Base-by-base conservation (phyloP, 1,140 invertebrate genomes). In the Leptopilina clavipes region DNA sequence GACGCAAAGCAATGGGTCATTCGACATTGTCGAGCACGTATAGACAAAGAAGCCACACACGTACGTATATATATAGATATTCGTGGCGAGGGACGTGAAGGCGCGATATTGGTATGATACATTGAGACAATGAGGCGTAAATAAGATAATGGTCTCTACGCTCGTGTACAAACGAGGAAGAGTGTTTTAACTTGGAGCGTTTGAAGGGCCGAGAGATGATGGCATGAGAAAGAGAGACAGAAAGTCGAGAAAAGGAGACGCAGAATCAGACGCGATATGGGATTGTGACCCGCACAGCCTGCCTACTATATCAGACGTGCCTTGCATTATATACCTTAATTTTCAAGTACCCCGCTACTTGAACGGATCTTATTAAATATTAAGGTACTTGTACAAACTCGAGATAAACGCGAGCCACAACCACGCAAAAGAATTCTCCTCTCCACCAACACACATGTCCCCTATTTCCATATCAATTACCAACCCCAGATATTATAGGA, bases 101-200 rank as follows among this genome's bases (percentile, higher is more conserved):
- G 71, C 81, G 82, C 85, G 83, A 89, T 88, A 88, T 89, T 83
- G 85, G 84, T 86, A 89, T 88, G 87, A 89, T 88, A 85, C 84
- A 89, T 90, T 89, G 86, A 89, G 88, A 90, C 87, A 90, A 90
- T 89, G 87, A 89, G 84, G 84, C 86, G 84, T 88, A 90, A 90
- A 90, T 89, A 89, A 90, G 89, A 90, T 90, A 90, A 90, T 90
- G 83, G 86, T 79, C 74, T 79, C 74, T 80, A 76, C 84, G 83
- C 83, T 86, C 83, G 88, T 83, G 86, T 83, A 82, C 81, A 81
- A n/a, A 82, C 74, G 78, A 80, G 77, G 75, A 76, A 73, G 77
- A 79, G 79, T 79, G 79, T n/a, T 81, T 76, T 73, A 59, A 52
- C 72, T 83, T 80, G n/a, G 76, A 85, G 79, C 83, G 79, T 80